Conservation (phyloP, 1,140 invertebrate genomes). For the Homarus americanus region DNA sequence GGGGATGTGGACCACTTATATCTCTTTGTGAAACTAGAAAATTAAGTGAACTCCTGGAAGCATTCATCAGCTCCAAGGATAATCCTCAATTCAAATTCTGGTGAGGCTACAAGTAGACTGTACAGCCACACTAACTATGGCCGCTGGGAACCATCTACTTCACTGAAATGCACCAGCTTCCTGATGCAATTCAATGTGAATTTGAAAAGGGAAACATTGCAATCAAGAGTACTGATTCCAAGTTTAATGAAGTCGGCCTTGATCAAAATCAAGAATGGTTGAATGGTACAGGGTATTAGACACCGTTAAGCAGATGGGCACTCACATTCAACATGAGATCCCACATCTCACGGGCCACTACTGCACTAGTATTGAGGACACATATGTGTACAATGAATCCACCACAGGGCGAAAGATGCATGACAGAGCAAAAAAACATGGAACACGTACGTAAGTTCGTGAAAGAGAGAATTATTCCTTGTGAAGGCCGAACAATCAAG, state of each 20-base stretch:
- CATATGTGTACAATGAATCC: constrained; percentile 3
- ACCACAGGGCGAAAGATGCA: neutral
- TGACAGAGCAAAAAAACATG: no score
- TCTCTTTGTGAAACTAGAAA: neutral
- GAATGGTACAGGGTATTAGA: neutral
- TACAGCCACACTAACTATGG: constrained; percentile 18
- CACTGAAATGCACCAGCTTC: neutral
- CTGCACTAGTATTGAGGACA: neutral
- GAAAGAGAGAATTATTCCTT: no score
- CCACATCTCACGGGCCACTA: neutral
- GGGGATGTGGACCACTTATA: neutral
- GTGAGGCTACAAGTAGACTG: constrained; percentile 25
- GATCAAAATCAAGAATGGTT: constrained; percentile 28
- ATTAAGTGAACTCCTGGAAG: neutral
- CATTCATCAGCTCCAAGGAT: neutral
- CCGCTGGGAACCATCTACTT: constrained; percentile 34
- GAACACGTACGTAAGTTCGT: no score
- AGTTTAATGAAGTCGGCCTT: no score
- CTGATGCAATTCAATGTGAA: neutral
- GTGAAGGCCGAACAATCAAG: no score
- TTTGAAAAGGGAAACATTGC: constrained; percentile 15
- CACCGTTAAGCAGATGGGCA: constrained; percentile 22
- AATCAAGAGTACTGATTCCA: neutral
- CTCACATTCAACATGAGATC: neutral
- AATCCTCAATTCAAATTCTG: constrained; percentile 22